phyloP scores from a whole-genome alignment of 2,888 invertebrate species.

The Dicyrtomina minuta region DNA sequence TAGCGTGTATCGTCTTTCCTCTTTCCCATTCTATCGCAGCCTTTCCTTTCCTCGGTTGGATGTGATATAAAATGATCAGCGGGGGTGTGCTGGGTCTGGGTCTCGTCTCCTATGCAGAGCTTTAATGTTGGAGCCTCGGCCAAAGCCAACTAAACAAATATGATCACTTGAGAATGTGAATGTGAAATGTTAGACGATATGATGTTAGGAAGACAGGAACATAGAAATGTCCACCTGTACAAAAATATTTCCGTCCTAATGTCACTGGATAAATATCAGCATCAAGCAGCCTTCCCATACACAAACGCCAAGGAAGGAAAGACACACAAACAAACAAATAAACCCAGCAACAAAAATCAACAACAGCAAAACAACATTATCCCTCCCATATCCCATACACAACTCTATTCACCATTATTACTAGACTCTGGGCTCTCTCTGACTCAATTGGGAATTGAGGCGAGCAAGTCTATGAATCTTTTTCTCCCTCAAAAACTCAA shows the following conservation, averaged over 20 bases:
- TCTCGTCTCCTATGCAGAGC: background rate
- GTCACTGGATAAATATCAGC: constrained; percentile 47
- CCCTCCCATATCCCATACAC: constrained; percentile 10
- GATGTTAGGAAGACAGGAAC: constrained; percentile 1
- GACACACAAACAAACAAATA: background rate
- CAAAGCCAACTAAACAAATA: background rate
- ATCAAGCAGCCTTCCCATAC: background rate
- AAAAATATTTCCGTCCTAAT: constrained; percentile 39
- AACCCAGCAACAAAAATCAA: background rate
- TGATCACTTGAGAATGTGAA: constrained; percentile 24
- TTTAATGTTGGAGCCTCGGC: too few species aligned
- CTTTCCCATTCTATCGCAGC: too few species aligned
- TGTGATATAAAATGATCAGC: constrained; percentile 53
- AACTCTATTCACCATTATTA: background rate
- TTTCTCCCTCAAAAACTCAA: too few species aligned
- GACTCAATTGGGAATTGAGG: too few species aligned
- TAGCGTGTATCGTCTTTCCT: constrained; percentile 54
- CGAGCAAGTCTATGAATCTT: background rate
- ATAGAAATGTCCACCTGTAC: constrained; percentile 47
- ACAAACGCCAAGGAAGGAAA: too few species aligned
- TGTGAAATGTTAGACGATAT: constrained; percentile 40
- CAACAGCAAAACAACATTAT: background rate
- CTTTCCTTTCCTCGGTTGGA: constrained; percentile 48
- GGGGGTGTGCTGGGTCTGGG: constrained; percentile 47
- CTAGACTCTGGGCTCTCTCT: background rate